Conservation (phyloP, 2,113 vertebrate genomes). For the Gadus chalcogrammus region DNA sequence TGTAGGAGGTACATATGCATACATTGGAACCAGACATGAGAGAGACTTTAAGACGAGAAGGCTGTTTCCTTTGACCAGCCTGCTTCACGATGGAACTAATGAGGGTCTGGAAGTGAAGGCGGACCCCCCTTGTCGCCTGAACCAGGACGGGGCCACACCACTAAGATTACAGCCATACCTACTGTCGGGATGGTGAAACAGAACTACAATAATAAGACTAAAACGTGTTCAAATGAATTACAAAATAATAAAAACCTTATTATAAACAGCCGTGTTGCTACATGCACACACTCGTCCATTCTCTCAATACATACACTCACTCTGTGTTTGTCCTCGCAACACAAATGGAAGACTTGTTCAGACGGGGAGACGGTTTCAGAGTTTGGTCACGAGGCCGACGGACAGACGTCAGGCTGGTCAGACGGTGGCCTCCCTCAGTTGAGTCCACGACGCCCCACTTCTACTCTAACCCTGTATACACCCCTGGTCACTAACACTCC, state of each 20-base stretch:
- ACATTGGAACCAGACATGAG: too few relatives aligned
- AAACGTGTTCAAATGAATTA: conserved; percentile 31
- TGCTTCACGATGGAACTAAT: neutral
- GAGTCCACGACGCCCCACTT: neutral
- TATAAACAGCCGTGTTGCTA: conserved; percentile 30
- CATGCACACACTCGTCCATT: conserved; percentile 14
- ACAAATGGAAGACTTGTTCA: conserved; percentile 47
- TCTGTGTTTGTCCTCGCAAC: conserved; percentile 22
- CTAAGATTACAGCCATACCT: conserved; percentile 29
- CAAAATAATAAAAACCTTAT: conserved; percentile 9
- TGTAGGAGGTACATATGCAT: too few relatives aligned
- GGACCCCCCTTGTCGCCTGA: conserved; percentile 11
- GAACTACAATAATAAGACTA: conserved; percentile 18
- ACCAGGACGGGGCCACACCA: conserved; percentile 5
- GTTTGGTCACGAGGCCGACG: conserved; percentile 28
- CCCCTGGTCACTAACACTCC: neutral
- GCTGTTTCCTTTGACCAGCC: too few relatives aligned
- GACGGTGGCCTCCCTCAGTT: conserved; percentile 32
- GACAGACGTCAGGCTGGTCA: neutral
- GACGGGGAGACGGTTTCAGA: conserved; percentile 15
- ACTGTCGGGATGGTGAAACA: conserved; percentile 24
- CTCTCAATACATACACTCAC: conserved; percentile 35
- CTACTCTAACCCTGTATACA: neutral
- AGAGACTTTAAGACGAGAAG: conserved; percentile 1
- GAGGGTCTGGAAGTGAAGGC: conserved; percentile 23